These are phyloP conservation scores for Aulostomus chinensis DNA, from an alignment of 2,797 vertebrate genomes.

Conservation along the genomic window DNA sequence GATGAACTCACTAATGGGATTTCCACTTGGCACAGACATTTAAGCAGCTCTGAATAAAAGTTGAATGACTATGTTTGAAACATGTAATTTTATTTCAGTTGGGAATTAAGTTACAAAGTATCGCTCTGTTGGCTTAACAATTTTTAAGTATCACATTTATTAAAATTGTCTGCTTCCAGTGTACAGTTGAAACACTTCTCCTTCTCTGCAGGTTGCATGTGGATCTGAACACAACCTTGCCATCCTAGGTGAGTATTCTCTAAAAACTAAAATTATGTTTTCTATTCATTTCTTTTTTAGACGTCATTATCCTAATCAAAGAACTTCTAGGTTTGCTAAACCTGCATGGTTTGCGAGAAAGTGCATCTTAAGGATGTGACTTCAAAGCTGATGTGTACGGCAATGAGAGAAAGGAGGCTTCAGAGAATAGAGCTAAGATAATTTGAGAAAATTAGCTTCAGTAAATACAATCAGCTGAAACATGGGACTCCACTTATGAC, in stretches of 20 bases:
- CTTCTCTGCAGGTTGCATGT: constrained; percentile 85
- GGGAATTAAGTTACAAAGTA: no score
- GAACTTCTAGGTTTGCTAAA: no score
- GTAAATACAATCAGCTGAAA: constrained; percentile 31
- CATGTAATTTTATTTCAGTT: constrained; percentile 32
- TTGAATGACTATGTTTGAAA: constrained; percentile 6
- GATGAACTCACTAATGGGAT: not conserved
- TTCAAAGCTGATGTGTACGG: no score
- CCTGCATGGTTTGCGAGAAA: no score
- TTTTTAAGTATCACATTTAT: no score
- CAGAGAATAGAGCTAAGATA: constrained; percentile 15
- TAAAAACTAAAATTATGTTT: not conserved
- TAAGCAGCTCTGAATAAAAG: constrained; percentile 26
- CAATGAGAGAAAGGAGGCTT: not conserved
- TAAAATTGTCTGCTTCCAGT: constrained; percentile 6
- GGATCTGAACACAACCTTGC: constrained; percentile 96
- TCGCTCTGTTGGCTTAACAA: constrained; percentile 9
- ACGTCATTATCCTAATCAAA: no score
- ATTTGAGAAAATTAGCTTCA: constrained; percentile 19
- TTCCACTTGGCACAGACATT: not conserved
- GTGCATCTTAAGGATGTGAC: no score
- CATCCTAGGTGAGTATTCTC: constrained; percentile 84
- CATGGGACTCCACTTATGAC: constrained; percentile 19
- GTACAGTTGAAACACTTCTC: constrained; percentile 14
- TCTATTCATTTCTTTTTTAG: no score